Base-by-base conservation (phyloP, 2,797 vertebrate species). In the Vultur gryphus region DNA sequence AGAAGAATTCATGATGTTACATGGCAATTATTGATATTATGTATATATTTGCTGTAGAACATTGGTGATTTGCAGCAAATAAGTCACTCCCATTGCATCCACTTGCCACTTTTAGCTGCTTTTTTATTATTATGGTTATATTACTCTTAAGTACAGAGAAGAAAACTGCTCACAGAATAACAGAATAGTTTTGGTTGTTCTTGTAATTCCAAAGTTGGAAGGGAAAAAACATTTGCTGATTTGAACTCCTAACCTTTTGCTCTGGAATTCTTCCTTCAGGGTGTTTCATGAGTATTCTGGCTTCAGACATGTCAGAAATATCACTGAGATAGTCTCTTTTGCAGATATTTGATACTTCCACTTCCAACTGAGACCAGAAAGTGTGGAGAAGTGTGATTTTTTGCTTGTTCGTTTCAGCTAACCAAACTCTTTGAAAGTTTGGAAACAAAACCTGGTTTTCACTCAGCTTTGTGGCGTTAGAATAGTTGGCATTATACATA, bases 271-370 rank as follows among this genome's bases (percentile, higher is more conserved):
- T 93, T 94, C 55, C 54, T 58, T 83, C 61, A 71, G 90, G 69
- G 73, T 86, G 73, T 94, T 95, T 87, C 25, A 39, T 65, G 80
- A 92, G 79, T 79, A 55, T 95, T 87, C 87, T 89, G 57, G 82
- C 79, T 88, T 95, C 81, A 84, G 75, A 64, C 72, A 57, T 57
- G 89, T 84, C 90, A 97, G 84, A 92, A 93, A 71, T 90, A 77
- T 79, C 67, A 84, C 78, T 79, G 88, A 86, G 66, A 86, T 43
- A 72, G 82, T 54, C 29, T 91, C 58, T 84, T 70, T 90, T 75
- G 41, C 58, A 93, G 94, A 84, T 89, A 96, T 71, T 94, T 95
- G 91, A 96, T 96, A 92, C 84, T 96, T 97, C 87, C 78, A 39
- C 90, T 93, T 97, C 90, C 87, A 93, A 6, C 78, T 54, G 76